A percentile compares a stretch with the other conserved stretches of the same genome.
Conservation (phyloP, 2,888 invertebrate genomes). For the Pandemis heparana region DNA sequence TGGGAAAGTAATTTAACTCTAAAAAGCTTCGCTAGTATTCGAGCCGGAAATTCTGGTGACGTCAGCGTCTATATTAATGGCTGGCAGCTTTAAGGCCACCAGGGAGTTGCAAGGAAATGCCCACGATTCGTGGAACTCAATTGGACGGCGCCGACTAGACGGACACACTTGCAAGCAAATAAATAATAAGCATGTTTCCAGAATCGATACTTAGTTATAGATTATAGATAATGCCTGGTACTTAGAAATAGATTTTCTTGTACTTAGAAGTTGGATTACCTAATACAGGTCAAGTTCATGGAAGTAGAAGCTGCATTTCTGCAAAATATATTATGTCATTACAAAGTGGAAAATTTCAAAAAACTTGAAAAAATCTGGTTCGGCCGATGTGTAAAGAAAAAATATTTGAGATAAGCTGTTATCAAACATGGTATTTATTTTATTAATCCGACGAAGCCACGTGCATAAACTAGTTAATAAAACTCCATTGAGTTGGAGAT, state of each 20-base stretch:
- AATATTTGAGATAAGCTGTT: too few relatives aligned
- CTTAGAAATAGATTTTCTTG: conserved; percentile 7
- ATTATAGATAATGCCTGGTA: conserved; percentile 27
- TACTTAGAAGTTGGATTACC: conserved; percentile 17
- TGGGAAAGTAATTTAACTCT: background rate
- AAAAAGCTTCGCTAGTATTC: background rate
- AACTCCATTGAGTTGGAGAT: too few relatives aligned
- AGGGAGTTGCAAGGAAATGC: conserved; percentile 74
- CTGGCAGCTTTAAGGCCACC: conserved; percentile 60
- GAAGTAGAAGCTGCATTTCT: background rate
- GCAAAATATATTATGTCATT: background rate
- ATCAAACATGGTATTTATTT: too few relatives aligned
- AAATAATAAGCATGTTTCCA: conserved; percentile 71
- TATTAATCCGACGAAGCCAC: too few relatives aligned
- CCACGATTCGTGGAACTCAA: conserved; percentile 75
- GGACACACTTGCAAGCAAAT: conserved; percentile 71
- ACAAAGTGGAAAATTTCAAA: too few relatives aligned
- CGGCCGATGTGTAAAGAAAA: too few relatives aligned
- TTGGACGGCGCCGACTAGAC: conserved; percentile 72
- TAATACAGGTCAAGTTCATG: background rate
- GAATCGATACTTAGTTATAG: conserved; percentile 55
- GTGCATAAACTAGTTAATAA: too few relatives aligned
- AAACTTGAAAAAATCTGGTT: too few relatives aligned
- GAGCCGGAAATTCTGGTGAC: conserved; percentile 47
- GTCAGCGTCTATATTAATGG: conserved; percentile 73